A percentile compares a stretch with the other conserved stretches of the same genome.
Evolutionary conservation across 2,797 vertebrate species (phyloP).

Genomic region (Mionectes olivaceus): DNA sequence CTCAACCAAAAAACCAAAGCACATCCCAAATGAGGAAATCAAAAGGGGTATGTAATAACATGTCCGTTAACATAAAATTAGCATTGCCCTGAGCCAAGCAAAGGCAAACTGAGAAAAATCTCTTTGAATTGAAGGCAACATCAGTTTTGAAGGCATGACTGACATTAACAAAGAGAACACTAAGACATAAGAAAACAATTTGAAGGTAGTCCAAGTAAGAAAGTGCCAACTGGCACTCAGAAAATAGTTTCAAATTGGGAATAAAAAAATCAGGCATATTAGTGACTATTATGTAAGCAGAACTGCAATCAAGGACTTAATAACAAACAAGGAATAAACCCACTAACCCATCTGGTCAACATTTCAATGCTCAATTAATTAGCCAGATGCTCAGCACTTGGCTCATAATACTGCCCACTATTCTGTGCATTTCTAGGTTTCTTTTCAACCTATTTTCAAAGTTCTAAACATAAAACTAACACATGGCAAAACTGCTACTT

Average conservation of each 20-base stretch:
- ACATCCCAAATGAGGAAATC: neutral
- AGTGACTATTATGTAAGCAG: constrained; percentile 4
- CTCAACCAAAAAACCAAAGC: neutral
- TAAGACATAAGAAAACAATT: neutral
- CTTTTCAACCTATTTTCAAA: constrained; percentile 44
- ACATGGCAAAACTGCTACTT: constrained; percentile 14
- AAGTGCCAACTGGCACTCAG: neutral
- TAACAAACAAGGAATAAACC: constrained; percentile 71
- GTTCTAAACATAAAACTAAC: constrained; percentile 48
- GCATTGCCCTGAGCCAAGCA: neutral
- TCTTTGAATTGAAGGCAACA: neutral
- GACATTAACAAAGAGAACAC: neutral
- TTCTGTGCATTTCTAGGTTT: constrained; percentile 22
- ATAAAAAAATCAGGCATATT: neutral
- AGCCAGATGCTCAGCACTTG: constrained; percentile 77
- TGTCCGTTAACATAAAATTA: neutral
- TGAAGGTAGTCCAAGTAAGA: neutral
- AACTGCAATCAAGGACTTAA: constrained; percentile 51
- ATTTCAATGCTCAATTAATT: constrained; percentile 76
- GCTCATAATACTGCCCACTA: constrained; percentile 13
- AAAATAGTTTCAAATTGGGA: neutral
- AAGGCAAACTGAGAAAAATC: neutral
- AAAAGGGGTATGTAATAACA: neutral
- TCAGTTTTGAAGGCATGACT: neutral
- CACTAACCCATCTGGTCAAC: constrained; percentile 83